phyloP scores from a whole-genome alignment of 1,140 invertebrate species.

The Orchesella cincta region DNA sequence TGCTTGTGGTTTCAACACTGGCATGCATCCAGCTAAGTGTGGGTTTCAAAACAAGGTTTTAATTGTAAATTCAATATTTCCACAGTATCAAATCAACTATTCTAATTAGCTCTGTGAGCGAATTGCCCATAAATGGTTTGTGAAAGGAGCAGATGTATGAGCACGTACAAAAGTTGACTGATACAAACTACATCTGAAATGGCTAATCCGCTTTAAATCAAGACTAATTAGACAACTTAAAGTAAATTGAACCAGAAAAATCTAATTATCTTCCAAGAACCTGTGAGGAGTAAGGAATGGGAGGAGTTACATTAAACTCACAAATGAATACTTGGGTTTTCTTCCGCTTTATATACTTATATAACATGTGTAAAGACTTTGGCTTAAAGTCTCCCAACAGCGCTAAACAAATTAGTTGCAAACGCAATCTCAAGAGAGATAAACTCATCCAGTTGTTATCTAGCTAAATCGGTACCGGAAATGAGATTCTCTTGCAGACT shows the following conservation, averaged over 20 bases:
- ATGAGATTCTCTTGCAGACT: not conserved
- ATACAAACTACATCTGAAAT: not conserved
- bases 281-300: not conserved
- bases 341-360: not conserved
- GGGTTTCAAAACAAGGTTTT: too few relatives aligned
- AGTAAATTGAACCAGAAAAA: constrained; percentile 11
- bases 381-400: not conserved
- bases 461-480: not conserved
- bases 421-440: not conserved
- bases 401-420: constrained; percentile 14
- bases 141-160: too few relatives aligned
- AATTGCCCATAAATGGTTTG: not conserved
- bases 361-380: not conserved
- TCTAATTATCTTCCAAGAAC: constrained; percentile 16
- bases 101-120: not conserved
- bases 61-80: not conserved
- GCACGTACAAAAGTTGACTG: not conserved
- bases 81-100: not conserved
- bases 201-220: constrained; percentile 8
- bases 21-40: too few relatives aligned
- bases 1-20: too few relatives aligned
- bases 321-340: not conserved
- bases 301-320: not conserved
- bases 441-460: not conserved
- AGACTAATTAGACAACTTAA: not conserved